Evolutionary conservation across 2,888 invertebrate species (phyloP).

Genomic region (Hydropsyche betteni): DNA sequence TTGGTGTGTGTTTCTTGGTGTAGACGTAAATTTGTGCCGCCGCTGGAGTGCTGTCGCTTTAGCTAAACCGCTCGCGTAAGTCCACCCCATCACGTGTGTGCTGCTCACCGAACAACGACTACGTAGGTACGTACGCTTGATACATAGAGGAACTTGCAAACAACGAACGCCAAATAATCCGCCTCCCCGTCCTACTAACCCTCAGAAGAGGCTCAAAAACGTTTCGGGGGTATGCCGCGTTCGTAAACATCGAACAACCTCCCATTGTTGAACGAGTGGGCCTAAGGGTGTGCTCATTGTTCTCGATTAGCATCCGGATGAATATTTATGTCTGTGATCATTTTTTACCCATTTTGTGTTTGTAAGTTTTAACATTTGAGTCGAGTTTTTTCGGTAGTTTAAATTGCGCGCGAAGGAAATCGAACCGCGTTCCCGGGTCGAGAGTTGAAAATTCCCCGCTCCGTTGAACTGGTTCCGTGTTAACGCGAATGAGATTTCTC

Average conservation of each 20-base stretch:
- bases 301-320: conserved; percentile 2
- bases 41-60: conserved; percentile 48
- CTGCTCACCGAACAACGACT: not conserved
- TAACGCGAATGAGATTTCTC: too few relatives aligned
- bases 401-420: too few relatives aligned
- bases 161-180: conserved; percentile 35
- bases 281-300: conserved; percentile 30
- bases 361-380: too few relatives aligned
- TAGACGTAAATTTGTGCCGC: conserved; percentile 47
- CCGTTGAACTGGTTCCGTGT: too few relatives aligned
- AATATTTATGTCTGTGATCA: conserved; percentile 12
- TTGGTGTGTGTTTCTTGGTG: conserved; percentile 35
- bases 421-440: too few relatives aligned
- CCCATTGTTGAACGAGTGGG: conserved; percentile 15
- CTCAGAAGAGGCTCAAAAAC: conserved; percentile 36
- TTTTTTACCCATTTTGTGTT: too few relatives aligned
- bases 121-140: conserved; percentile 31
- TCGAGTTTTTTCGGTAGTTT: too few relatives aligned
- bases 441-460: too few relatives aligned
- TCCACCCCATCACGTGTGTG: conserved; percentile 11
- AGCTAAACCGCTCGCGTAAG: conserved; percentile 47
- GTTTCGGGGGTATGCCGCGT: conserved; percentile 12
- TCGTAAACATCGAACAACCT: conserved; percentile 34
- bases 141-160: conserved; percentile 37
- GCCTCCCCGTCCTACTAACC: not conserved